These are phyloP conservation scores for Gallirallus australis DNA, from an alignment of 2,797 vertebrate species.

Conservation along the genomic window DNA sequence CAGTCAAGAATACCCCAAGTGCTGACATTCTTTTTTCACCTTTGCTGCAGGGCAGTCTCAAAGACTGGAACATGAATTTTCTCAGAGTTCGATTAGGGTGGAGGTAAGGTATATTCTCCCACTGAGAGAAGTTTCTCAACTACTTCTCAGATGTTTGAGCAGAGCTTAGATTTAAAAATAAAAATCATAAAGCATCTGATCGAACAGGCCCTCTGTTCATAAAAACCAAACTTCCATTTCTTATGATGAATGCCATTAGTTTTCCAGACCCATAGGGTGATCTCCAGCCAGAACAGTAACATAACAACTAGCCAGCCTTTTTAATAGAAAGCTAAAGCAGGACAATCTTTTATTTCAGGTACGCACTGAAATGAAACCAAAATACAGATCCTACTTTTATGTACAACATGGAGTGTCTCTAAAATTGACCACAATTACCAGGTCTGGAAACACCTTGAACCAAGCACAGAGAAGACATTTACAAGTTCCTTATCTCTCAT, in stretches of 20 bases:
- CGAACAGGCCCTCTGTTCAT: not conserved
- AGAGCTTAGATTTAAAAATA: not conserved
- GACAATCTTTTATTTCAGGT: not conserved
- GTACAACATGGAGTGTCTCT: not conserved
- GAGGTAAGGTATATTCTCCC: not conserved
- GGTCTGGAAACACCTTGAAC: not conserved
- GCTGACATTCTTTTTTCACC: not conserved
- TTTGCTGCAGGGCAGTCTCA: not conserved
- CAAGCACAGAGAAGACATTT: not conserved
- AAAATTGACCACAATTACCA: not conserved
- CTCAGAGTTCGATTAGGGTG: not conserved
- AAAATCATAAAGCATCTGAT: not conserved
- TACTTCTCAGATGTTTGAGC: not conserved
- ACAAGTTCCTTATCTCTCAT: not conserved
- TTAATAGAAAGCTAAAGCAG: not conserved
- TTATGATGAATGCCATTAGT: not conserved
- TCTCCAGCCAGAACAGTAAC: not conserved
- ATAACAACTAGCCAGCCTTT: not conserved
- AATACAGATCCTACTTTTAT: not conserved
- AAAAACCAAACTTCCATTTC: not conserved
- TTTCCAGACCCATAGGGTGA: not conserved
- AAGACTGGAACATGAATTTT: not conserved
- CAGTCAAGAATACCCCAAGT: not conserved
- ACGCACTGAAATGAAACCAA: not conserved
- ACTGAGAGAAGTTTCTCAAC: not conserved